Evolutionary conservation across 2,113 vertebrate species (phyloP), one percentile per base, ranked within the genome.

Genomic region (Ranitomeya imitator): DNA sequence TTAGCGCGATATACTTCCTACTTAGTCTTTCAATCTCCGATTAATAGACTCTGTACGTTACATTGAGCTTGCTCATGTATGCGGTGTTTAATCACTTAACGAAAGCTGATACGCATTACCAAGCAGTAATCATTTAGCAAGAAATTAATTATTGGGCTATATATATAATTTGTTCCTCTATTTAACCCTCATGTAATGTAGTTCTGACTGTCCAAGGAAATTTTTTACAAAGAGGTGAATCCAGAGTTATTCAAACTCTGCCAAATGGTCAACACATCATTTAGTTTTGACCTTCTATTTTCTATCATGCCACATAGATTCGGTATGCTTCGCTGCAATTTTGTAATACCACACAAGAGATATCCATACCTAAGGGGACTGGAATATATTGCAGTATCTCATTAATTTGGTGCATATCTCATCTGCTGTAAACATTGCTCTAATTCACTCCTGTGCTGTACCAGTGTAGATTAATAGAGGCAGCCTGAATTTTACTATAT

Each of bases 121-220:
- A 84, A 77, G 65, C 60, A 83, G 71, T 88, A 88, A 88, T 88
- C 87, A 88, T 88, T 88, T 83, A 57, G 80, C 31, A 83, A 78
- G 79, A 51, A 84, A 83, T 83, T 74, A 88, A 88, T 83, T 83
- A 83, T 88, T 88, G 63, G 57, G 37, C 69, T 52, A 84, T 77
- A 88, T 83, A 83, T 88, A 78, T 31, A 77, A 88, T 88, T 77
- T 83, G 87, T 60, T 77, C 57, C 23, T 14, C 26, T 78, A 63
- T 65, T 88, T 88, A 83, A 88, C 80, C 60, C 71, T 83, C 55
- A 63, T 59, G 54, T 9, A 67, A 79, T 79, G 69, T 83, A 7
- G 45, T 23, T 12, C 61, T 23, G 13, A 13, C 45, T 2, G 21
- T 7, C 21, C 18, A 63, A 37, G 16, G 4, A 37, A 55, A 8